Percentiles rank a stretch among this genome's conserved stretches.
Conservation (phyloP, 2,888 invertebrate species). For the Ichneumoninae sp. region DNA sequence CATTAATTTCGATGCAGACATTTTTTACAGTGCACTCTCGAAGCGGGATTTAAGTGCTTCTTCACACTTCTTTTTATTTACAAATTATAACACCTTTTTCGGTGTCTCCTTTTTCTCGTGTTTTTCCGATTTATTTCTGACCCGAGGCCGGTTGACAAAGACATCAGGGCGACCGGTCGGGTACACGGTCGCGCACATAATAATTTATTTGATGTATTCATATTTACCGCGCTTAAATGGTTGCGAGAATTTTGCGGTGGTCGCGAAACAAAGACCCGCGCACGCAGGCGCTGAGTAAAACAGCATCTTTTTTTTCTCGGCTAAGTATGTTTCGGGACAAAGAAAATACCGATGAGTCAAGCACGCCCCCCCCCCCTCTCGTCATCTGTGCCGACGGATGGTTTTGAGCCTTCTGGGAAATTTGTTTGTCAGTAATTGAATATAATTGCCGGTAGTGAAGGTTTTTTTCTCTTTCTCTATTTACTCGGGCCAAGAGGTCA, state of each 20-base stretch:
- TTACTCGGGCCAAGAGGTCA: background rate
- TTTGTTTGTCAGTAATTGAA: background rate
- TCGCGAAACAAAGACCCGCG: background rate
- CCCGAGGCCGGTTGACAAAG: background rate
- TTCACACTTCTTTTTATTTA: background rate
- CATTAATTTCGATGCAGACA: no score
- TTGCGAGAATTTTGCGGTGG: background rate
- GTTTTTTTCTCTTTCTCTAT: background rate
- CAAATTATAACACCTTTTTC: background rate
- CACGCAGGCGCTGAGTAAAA: background rate
- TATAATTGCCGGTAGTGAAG: background rate
- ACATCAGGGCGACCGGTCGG: background rate
- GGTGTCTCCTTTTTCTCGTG: background rate
- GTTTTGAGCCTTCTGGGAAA: background rate
- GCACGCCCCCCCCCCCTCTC: background rate
- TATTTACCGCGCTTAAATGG: background rate
- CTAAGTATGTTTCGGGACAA: background rate
- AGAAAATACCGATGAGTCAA: conserved; percentile 26
- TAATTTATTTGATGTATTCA: background rate
- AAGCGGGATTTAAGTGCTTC: conserved; percentile 23
- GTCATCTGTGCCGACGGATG: background rate
- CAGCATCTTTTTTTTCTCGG: conserved; percentile 2
- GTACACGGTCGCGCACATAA: background rate
- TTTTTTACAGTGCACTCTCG: background rate
- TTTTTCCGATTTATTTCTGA: conserved; percentile 1